Evolutionary conservation across 2,797 vertebrate genomes (phyloP).

Genomic region (Mormyrops attenuatus): DNA sequence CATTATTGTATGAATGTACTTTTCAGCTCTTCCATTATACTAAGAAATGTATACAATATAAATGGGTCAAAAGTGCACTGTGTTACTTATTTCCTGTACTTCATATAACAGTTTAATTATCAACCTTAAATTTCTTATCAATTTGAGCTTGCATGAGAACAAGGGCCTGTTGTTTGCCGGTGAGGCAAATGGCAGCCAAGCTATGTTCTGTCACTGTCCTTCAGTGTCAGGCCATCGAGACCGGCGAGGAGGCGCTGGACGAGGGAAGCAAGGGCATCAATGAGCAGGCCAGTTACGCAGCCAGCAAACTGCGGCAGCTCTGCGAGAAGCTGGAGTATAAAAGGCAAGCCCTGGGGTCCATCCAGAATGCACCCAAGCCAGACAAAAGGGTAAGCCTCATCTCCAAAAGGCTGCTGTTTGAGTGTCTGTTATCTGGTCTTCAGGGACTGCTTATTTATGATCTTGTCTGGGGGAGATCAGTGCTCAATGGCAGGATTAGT

Average conservation of each 20-base stretch:
- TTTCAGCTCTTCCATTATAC: background rate
- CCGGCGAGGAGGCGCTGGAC: slow-evolving; percentile 67
- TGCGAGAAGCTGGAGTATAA: slow-evolving; percentile 95
- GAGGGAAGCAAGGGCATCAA: slow-evolving; percentile 79
- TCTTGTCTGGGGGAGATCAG: background rate
- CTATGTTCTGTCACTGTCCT: background rate
- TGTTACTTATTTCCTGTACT: background rate
- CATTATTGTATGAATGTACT: background rate
- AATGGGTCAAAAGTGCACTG: background rate
- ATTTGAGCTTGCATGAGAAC: background rate
- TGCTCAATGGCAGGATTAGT: background rate
- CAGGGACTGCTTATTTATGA: background rate
- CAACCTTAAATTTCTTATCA: background rate
- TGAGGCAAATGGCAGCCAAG: background rate
- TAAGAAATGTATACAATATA: background rate
- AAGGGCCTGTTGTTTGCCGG: background rate
- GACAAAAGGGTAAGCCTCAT: slow-evolving; percentile 85
- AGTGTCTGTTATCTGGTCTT: background rate
- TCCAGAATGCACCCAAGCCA: slow-evolving; percentile 91
- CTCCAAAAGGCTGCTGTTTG: background rate
- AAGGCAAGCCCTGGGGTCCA: slow-evolving; percentile 85
- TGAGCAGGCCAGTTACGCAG: slow-evolving; percentile 88
- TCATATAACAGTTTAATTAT: background rate
- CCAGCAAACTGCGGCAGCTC: slow-evolving; percentile 82
- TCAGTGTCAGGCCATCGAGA: slow-evolving; percentile 70